These are phyloP conservation scores for Chloropsis hardwickii DNA, from an alignment of 2,113 vertebrate genomes.

Conservation along the genomic window DNA sequence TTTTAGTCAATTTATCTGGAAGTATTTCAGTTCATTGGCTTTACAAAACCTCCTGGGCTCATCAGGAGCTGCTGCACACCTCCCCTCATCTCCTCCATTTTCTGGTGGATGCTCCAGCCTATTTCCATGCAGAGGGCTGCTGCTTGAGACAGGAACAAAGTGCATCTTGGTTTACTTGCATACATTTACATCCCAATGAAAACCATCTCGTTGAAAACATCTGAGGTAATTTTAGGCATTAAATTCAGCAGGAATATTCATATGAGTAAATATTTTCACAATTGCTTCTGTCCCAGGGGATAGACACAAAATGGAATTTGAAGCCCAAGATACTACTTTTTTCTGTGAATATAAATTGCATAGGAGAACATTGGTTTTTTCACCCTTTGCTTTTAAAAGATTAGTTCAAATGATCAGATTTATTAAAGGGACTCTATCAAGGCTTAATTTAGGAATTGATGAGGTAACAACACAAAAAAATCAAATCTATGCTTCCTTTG, in stretches of 20 bases:
- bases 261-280: slow-evolving; percentile 6
- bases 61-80: not conserved
- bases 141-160: not conserved
- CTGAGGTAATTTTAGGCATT: not conserved
- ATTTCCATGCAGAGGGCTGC: not conserved
- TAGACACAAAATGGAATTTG: not conserved
- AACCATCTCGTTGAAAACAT: not conserved
- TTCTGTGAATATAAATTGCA: not conserved
- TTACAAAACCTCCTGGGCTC: not conserved
- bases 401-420: not conserved
- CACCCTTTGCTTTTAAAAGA: not conserved
- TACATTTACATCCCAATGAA: not conserved
- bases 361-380: not conserved
- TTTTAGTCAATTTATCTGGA: slow-evolving; percentile 6
- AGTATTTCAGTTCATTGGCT: slow-evolving; percentile 14
- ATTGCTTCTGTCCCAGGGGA: not conserved
- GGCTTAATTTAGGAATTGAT: not conserved
- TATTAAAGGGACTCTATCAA: not conserved
- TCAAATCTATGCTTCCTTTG: not conserved
- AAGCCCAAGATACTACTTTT: not conserved
- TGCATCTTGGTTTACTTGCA: not conserved
- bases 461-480: not conserved
- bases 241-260: not conserved
- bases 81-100: not conserved
- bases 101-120: not conserved